Percentiles rank a stretch among this genome's conserved stretches.
These are phyloP conservation scores for Acipenser ruthenus DNA, from an alignment of 2,797 vertebrate species.

Conservation along the genomic window DNA sequence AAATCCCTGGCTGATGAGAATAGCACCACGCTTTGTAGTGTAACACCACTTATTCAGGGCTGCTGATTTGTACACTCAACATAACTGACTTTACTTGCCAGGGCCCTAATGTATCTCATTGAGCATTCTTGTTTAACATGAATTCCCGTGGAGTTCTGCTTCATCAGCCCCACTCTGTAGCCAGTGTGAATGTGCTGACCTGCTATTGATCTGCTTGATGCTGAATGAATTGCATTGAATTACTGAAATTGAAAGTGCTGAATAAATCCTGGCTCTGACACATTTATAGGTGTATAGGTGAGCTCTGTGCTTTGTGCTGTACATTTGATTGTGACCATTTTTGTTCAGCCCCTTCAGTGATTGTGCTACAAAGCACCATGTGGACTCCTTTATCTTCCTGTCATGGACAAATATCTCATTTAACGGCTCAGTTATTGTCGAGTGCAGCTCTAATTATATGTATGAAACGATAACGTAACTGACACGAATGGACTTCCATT, in stretches of 20 bases:
- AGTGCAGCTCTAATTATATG: background rate
- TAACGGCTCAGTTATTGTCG: background rate
- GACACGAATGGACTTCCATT: background rate
- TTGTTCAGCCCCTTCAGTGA: too few species aligned
- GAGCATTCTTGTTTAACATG: too few species aligned
- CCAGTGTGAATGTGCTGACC: conserved; percentile 17
- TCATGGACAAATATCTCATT: background rate
- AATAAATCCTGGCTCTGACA: conserved; percentile 18
- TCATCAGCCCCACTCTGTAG: too few species aligned
- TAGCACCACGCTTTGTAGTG: too few species aligned
- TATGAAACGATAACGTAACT: background rate
- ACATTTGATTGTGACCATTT: too few species aligned
- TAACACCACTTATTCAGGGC: too few species aligned
- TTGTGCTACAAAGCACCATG: too few species aligned
- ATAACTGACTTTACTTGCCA: too few species aligned
- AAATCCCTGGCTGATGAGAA: too few species aligned
- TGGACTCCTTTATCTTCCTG: background rate
- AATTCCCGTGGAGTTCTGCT: too few species aligned
- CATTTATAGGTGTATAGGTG: conserved; percentile 16
- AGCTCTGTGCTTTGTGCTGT: background rate
- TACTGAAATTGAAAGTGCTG: conserved; percentile 12
- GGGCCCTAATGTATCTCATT: too few species aligned
- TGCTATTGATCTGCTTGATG: conserved; percentile 15
- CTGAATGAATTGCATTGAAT: conserved; percentile 7
- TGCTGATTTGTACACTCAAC: too few species aligned